Base-by-base conservation (phyloP, 2,888 invertebrate species). In the Oligia fasciuncula region DNA sequence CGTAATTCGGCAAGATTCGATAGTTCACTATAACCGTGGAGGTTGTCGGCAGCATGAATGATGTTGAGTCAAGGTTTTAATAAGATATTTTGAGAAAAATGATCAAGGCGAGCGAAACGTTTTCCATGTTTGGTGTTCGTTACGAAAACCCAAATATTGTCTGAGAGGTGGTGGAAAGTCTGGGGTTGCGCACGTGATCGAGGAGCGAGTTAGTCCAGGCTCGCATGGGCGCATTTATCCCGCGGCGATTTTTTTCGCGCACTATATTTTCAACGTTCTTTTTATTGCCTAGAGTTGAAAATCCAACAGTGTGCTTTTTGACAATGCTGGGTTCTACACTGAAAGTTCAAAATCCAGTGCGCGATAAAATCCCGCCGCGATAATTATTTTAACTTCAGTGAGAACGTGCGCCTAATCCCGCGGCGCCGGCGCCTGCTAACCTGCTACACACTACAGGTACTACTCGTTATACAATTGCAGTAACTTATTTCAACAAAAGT, bases 401-500 rank as follows among this genome's bases (percentile, higher is more conserved):
- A 9, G 57, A 57, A 57, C 23, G 9, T 57, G 8, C 23, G 23
- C 23, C 2, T 57, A 9, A 23, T 72, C 68, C 69, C 43, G 71
- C 67, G 67, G 35, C n/a, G 60, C 63, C 67, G 67, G 35, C n/a
- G 60, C 63, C 79, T 73, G 74, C 57, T 76, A 14, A 40, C 68
- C 79, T 74, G 76, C 62, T 73, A 19, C 49, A 73, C 23, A 49
- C 57, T 54, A 57, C 70, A 71, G 54, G 40, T 75, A 63, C 35
- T 63, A 65, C 71, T 80, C 70, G 79, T 85, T 88, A 83, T 77
- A 87, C 73, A 87, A 89, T 85, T 90, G 81, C 83, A 57, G 74
- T 88, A 84, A 87, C 73, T 79, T 86, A 87, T 86, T 90, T 86
- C 90, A 87, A 86, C 82, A 88, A 90, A 89, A 85, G 83, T 86